Evolutionary conservation across 1,140 invertebrate genomes (phyloP).

Genomic region (Ctenoplectra terminalis): DNA sequence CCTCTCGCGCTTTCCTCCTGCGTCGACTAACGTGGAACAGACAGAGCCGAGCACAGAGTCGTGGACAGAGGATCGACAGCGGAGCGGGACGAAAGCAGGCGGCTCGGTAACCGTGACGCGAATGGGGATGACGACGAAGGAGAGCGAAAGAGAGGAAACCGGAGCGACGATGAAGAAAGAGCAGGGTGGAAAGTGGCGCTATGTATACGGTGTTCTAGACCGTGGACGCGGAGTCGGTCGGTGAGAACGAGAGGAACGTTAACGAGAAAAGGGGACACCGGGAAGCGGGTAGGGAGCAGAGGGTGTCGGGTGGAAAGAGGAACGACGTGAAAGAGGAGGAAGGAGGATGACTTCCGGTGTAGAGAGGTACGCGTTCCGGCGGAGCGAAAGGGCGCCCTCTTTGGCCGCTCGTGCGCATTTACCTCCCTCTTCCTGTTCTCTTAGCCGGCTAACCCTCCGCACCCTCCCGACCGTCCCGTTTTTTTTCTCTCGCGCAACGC

Average conservation of each 20-base stretch:
- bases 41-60: conserved; percentile 36
- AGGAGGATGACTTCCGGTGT: conserved; percentile 47
- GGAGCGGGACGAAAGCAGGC: not conserved
- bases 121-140: conserved; percentile 10
- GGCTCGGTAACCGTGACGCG: conserved; percentile 60
- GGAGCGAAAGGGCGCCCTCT: conserved; percentile 65
- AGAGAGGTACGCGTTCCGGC: conserved; percentile 57
- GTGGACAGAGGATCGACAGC: conserved; percentile 34
- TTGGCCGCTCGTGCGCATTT: conserved; percentile 69
- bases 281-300: not conserved
- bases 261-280: not conserved
- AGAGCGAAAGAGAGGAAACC: conserved; percentile 26
- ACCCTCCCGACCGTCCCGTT: conserved; percentile 8
- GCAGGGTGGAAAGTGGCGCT: not conserved
- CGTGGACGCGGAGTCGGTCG: not conserved
- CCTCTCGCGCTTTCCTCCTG: too few species aligned
- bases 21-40: conserved; percentile 46
- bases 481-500: conserved; percentile 62
- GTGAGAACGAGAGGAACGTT: not conserved
- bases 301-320: not conserved
- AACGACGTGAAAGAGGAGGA: conserved; percentile 17
- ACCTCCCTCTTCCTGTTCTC: conserved; percentile 65
- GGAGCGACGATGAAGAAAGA: conserved; percentile 23
- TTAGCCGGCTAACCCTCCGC: conserved; percentile 49
- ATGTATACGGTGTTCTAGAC: conserved; percentile 23